These are phyloP conservation scores for Herpetotheres cachinnans DNA, from an alignment of 2,113 vertebrate species.

Conservation along the genomic window DNA sequence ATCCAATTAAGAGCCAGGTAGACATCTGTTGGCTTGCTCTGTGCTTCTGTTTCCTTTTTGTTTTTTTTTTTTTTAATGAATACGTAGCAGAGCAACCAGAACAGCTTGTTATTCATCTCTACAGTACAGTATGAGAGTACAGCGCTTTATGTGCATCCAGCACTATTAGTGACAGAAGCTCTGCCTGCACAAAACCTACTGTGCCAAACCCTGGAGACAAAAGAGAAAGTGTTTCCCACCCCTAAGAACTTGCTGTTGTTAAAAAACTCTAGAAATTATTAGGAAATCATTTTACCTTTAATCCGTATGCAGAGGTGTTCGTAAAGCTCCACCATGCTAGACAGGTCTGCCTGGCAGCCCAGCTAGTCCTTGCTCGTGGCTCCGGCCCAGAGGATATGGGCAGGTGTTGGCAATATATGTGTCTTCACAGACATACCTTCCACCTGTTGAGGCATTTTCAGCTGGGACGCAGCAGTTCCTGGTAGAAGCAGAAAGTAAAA, in stretches of 20 bases:
- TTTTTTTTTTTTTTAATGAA: not conserved
- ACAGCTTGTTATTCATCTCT: not conserved
- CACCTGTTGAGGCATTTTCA: not conserved
- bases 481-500: not conserved
- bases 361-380: not conserved
- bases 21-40: slow-evolving; percentile 57
- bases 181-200: not conserved
- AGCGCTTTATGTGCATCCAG: not conserved
- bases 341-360: not conserved
- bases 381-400: not conserved
- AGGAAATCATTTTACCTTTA: not conserved
- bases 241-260: not conserved
- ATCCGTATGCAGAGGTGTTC: not conserved
- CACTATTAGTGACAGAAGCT: not conserved
- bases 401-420: accelerated
- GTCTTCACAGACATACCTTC: not conserved
- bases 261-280: not conserved
- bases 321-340: not conserved
- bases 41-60: slow-evolving; percentile 56
- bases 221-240: not conserved
- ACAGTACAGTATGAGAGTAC: not conserved
- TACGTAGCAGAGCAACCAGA: slow-evolving; percentile 53
- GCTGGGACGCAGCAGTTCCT: not conserved
- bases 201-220: not conserved
- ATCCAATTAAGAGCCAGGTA: slow-evolving; percentile 59